Percentiles rank a stretch among this genome's conserved stretches.
Evolutionary conservation across 2,113 vertebrate species (phyloP).

Genomic region (Alexandromys fortis): DNA sequence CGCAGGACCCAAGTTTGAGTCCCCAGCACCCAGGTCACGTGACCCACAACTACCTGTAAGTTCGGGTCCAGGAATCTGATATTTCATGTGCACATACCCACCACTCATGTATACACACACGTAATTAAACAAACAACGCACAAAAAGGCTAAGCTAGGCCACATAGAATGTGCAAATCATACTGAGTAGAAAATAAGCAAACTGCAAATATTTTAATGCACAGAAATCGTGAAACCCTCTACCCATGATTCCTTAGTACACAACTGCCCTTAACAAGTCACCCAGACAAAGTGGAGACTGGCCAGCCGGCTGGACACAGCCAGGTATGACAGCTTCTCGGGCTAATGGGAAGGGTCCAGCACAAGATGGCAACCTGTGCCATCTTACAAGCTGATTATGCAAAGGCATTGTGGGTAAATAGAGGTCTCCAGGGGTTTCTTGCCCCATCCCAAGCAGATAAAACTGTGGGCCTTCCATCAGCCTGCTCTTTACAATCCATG

Average conservation of each 20-base stretch:
- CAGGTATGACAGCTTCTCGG: fast-evolving
- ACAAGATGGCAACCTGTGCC: neutral
- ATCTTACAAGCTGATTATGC: neutral
- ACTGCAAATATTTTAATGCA: neutral
- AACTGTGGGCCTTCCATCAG: neutral
- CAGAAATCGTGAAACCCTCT: neutral
- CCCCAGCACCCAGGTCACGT: neutral
- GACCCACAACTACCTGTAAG: neutral
- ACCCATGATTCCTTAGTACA: neutral
- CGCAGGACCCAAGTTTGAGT: neutral
- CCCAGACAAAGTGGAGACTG: neutral
- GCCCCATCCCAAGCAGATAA: neutral
- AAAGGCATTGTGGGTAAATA: neutral
- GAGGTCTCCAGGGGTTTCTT: neutral
- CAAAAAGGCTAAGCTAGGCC: neutral
- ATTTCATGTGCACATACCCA: neutral
- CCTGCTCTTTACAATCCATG: neutral
- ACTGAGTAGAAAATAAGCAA: neutral
- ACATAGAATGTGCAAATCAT: neutral
- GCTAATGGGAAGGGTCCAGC: neutral
- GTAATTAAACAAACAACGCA: neutral
- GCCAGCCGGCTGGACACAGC: neutral
- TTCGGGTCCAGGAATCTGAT: neutral
- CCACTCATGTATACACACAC: neutral
- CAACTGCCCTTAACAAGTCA: neutral